Evolutionary conservation across 2,113 vertebrate species (phyloP).

Genomic region (Poecilia latipinna): DNA sequence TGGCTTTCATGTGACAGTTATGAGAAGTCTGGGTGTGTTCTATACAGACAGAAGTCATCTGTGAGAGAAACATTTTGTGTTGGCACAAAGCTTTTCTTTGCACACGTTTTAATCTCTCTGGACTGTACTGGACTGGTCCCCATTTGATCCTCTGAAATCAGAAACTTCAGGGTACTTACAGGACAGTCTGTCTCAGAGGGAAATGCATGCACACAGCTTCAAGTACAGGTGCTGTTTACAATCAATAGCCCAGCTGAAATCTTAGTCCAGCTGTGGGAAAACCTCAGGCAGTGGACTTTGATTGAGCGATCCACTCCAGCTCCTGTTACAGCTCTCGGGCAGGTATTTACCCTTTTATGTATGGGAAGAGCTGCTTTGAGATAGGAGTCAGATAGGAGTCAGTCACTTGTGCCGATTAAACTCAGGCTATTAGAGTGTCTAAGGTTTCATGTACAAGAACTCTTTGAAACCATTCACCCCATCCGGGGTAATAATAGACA

Average conservation of each 20-base stretch:
- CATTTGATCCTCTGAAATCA: not conserved
- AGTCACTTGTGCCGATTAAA: slow-evolving; percentile 47
- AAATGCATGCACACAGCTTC: not conserved
- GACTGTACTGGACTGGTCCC: not conserved
- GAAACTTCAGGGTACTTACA: not conserved
- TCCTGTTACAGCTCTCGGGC: slow-evolving; percentile 51
- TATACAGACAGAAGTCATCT: not conserved
- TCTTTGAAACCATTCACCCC: slow-evolving; percentile 59
- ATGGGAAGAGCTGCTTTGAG: slow-evolving; percentile 45
- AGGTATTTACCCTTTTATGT: slow-evolving; percentile 48
- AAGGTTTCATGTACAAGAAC: slow-evolving; percentile 50
- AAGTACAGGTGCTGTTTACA: slow-evolving; percentile 45
- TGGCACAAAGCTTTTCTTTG: not conserved
- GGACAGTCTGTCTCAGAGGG: not conserved
- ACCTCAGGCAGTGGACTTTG: slow-evolving; percentile 26
- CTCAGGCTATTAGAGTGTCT: slow-evolving; percentile 36
- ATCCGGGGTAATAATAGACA: slow-evolving; percentile 67
- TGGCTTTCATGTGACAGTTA: not conserved
- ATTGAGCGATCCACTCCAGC: slow-evolving; percentile 31
- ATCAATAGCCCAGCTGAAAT: slow-evolving; percentile 57
- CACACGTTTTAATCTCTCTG: not conserved
- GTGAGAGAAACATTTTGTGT: not conserved
- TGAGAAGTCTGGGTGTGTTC: slow-evolving; percentile 7
- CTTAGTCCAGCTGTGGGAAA: slow-evolving; percentile 31
- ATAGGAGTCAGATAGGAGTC: slow-evolving; percentile 36